Conservation (phyloP, 1,140 invertebrate genomes). For the Magallana angulata region DNA sequence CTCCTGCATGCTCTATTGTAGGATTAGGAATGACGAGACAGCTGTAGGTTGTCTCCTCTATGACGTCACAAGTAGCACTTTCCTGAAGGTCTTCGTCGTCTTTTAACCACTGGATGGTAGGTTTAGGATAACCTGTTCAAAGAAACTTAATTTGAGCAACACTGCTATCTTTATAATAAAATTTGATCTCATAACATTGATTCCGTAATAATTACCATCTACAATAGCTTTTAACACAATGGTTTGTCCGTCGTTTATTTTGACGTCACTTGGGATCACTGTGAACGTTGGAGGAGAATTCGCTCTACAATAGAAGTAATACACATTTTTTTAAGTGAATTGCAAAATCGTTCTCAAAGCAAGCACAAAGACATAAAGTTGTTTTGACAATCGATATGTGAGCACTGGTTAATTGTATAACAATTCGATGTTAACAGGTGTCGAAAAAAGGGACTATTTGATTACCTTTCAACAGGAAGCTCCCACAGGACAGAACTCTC, state of each 20-base stretch:
- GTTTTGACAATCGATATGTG: not conserved
- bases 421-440: too few species aligned
- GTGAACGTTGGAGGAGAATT: conserved; percentile 49
- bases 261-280: conserved; percentile 39
- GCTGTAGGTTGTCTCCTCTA: conserved; percentile 58
- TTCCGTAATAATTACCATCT: conserved; percentile 42
- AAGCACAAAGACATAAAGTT: not conserved
- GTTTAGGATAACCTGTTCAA: conserved; percentile 69
- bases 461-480: not conserved
- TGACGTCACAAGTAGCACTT: conserved; percentile 59
- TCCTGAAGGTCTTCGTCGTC: conserved; percentile 69
- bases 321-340: too few species aligned
- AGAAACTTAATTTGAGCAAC: not conserved
- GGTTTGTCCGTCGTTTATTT: conserved; percentile 54
- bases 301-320: not conserved
- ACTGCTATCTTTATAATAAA: not conserved
- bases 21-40: conserved; percentile 69
- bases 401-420: too few species aligned
- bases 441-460: not conserved
- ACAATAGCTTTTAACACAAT: conserved; percentile 48
- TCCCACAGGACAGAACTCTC: not conserved
- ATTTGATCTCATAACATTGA: not conserved
- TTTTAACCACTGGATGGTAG: conserved; percentile 77
- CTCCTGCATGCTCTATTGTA: conserved; percentile 64
- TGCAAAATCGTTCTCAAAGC: too few species aligned